phyloP scores from a whole-genome alignment of 2,797 vertebrate species.

The Gila robusta region DNA sequence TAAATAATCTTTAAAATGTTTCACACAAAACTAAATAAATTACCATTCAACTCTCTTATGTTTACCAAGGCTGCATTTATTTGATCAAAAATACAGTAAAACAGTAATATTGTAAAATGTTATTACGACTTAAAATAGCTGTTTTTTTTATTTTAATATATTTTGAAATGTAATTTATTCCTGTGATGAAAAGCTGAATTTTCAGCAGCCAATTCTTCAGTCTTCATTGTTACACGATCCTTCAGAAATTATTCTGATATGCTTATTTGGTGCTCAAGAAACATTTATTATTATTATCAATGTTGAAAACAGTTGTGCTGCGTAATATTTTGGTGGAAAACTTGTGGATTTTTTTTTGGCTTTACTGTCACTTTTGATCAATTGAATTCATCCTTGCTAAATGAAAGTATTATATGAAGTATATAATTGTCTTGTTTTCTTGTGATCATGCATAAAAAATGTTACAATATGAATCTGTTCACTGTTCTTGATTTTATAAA shows the following conservation, averaged over 20 bases:
- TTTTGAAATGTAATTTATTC: background rate
- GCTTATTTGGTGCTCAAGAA: background rate
- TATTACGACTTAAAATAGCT: background rate
- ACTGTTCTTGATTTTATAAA: background rate
- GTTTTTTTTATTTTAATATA: no score
- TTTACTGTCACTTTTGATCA: no score
- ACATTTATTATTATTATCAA: background rate
- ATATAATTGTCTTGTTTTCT: conserved; percentile 2
- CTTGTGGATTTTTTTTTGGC: no score
- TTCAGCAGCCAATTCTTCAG: background rate
- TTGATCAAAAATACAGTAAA: background rate
- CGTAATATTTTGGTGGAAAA: background rate
- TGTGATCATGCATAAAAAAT: background rate
- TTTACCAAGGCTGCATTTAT: background rate
- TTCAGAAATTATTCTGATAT: background rate
- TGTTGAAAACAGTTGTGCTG: background rate
- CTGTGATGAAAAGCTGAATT: background rate
- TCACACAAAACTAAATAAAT: background rate
- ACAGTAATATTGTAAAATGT: background rate
- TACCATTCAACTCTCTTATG: background rate
- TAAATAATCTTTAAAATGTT: background rate
- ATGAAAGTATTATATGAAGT: background rate
- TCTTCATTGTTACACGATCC: background rate
- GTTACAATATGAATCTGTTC: background rate
- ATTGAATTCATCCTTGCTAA: background rate